Evolutionary conservation across 2,113 vertebrate genomes (phyloP).

Genomic region (Amazona vittata): DNA sequence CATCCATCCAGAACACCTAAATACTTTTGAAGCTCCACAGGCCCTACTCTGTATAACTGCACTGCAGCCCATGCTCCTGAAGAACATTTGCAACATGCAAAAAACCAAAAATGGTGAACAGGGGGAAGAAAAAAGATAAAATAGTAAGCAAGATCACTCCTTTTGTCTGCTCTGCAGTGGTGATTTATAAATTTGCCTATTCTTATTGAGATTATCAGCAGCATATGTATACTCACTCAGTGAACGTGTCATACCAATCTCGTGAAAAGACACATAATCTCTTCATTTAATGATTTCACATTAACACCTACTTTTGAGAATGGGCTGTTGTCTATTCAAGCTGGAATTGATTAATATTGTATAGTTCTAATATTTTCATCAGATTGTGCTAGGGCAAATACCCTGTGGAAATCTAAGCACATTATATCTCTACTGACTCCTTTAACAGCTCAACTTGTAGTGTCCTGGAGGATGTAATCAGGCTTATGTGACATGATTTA

Average conservation of each 20-base stretch:
- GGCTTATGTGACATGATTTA: conserved; percentile 20
- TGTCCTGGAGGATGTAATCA: conserved; percentile 32
- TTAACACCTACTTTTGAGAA: not conserved
- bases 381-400: not conserved
- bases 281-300: conserved; percentile 20
- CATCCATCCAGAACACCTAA: not conserved
- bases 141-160: not conserved
- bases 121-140: not conserved
- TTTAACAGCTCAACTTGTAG: conserved; percentile 19
- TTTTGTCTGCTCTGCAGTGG: not conserved
- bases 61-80: not conserved
- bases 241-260: not conserved
- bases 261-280: not conserved
- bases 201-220: not conserved
- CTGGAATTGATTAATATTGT: not conserved
- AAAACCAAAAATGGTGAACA: not conserved
- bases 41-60: not conserved
- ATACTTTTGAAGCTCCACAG: not conserved
- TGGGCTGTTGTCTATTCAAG: not conserved
- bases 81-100: not conserved
- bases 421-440: not conserved
- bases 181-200: not conserved
- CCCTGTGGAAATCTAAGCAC: not conserved
- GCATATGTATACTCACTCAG: not conserved
- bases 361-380: not conserved